Evolutionary conservation across 2,113 vertebrate species (phyloP).

Genomic region (Burhinus oedicnemus): DNA sequence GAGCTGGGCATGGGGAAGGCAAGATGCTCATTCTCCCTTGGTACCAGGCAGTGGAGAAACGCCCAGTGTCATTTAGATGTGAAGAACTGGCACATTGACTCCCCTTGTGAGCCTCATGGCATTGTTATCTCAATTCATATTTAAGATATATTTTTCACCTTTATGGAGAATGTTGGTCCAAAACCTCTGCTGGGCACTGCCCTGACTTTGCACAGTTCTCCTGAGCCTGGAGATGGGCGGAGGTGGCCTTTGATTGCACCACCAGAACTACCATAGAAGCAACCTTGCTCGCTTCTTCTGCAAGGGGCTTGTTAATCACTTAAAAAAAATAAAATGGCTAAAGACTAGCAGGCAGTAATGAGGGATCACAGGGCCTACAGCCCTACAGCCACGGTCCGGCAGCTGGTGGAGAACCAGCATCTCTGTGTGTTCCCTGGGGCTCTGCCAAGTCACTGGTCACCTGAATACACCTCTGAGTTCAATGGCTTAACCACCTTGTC

Average conservation of each 20-base stretch:
- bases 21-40: neutral
- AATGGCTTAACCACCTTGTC: neutral
- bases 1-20: neutral
- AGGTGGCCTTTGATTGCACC: neutral
- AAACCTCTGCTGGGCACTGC: neutral
- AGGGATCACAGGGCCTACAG: neutral
- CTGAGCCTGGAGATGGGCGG: neutral
- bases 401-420: neutral
- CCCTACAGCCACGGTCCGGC: rapidly evolving
- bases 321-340: neutral
- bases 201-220: neutral
- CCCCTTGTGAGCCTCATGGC: neutral
- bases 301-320: neutral
- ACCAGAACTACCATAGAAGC: neutral
- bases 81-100: neutral
- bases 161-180: neutral
- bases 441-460: neutral
- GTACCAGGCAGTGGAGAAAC: neutral
- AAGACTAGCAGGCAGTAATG: neutral
- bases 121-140: neutral
- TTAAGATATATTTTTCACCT: neutral
- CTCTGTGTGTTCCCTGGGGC: neutral
- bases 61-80: neutral
- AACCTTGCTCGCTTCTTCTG: neutral
- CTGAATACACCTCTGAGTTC: neutral